These are phyloP conservation scores for Sinocyclocheilus anophthalmus DNA, from an alignment of 2,113 vertebrate species.

Conservation along the genomic window DNA sequence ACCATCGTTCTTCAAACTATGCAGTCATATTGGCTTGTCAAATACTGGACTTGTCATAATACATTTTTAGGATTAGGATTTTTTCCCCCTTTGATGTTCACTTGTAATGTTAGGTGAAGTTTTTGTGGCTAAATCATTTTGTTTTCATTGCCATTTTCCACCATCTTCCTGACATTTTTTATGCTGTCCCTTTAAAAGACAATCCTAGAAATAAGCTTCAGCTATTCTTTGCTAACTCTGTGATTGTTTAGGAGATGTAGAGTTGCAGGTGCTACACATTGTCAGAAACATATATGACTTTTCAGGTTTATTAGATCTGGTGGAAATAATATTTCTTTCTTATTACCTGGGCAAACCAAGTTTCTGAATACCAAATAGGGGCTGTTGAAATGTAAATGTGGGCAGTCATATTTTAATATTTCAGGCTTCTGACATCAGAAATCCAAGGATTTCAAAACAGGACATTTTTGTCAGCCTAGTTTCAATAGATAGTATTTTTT, in stretches of 20 bases:
- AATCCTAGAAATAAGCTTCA: not conserved
- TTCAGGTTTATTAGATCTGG: not conserved
- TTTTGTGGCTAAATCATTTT: not conserved
- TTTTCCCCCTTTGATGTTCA: not conserved
- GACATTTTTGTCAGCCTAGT: not conserved
- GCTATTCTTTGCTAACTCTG: not conserved
- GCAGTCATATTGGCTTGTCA: not conserved
- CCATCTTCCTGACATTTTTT: not conserved
- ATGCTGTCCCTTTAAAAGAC: not conserved
- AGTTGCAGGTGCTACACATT: not conserved
- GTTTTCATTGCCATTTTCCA: not conserved
- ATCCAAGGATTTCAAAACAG: not conserved
- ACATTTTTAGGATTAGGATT: not conserved
- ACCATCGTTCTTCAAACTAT: not conserved
- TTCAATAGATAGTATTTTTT: not conserved
- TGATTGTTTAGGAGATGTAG: not conserved
- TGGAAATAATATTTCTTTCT: not conserved
- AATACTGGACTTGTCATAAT: not conserved
- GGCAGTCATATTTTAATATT: not conserved
- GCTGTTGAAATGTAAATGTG: slow-evolving; percentile 3
- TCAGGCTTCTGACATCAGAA: not conserved
- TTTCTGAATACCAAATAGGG: not conserved
- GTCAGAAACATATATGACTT: not conserved
- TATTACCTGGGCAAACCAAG: not conserved
- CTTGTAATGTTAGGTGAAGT: not conserved